Conservation (phyloP, 2,888 invertebrate genomes). For the Ormyrus rosae region DNA sequence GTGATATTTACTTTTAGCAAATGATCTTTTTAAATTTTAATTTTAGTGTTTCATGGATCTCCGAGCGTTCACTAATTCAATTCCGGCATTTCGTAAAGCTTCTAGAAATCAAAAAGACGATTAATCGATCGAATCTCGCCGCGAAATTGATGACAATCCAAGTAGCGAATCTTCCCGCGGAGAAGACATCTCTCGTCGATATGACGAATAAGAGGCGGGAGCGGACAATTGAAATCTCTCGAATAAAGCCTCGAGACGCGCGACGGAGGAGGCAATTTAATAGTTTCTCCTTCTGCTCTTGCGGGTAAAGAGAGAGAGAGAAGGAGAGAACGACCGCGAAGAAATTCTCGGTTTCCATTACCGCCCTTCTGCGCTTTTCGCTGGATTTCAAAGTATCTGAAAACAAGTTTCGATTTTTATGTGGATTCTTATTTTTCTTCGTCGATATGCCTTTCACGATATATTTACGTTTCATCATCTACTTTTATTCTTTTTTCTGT, state of each 20-base stretch:
- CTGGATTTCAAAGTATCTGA: background rate
- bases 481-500: background rate
- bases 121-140: slow-evolving; percentile 34
- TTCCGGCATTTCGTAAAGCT: background rate
- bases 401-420: background rate
- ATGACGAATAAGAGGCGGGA: slow-evolving; percentile 27
- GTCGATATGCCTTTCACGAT: too few relatives aligned
- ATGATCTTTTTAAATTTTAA: background rate
- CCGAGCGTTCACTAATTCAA: background rate
- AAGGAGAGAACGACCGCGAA: background rate
- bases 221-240: slow-evolving; percentile 36
- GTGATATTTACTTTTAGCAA: slow-evolving; percentile 23
- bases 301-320: background rate
- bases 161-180: background rate
- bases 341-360: background rate
- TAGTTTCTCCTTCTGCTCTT: slow-evolving; percentile 27
- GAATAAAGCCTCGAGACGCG: slow-evolving; percentile 25
- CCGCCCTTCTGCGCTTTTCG: background rate
- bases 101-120: slow-evolving; percentile 15
- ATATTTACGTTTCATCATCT: background rate
- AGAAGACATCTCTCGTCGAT: slow-evolving; percentile 25
- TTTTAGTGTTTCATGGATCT: background rate
- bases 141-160: slow-evolving; percentile 36
- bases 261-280: slow-evolving; percentile 32
- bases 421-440: background rate